Evolutionary conservation across 1,140 invertebrate species (phyloP).

Genomic region (Drosophila nasuta): DNA sequence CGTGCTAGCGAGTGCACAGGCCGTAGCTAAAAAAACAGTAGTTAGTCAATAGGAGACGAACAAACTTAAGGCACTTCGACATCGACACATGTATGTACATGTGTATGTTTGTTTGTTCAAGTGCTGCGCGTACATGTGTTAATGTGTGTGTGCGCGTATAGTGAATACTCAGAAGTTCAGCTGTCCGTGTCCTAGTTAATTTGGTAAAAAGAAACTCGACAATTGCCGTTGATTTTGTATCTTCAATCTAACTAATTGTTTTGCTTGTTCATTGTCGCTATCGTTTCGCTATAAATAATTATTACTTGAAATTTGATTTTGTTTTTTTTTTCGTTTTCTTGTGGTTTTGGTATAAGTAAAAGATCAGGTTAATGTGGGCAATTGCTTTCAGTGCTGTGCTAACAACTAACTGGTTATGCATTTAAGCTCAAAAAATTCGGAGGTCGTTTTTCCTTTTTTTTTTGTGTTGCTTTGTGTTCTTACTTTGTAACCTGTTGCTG

Average conservation of each 20-base stretch:
- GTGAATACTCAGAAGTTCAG: not conserved
- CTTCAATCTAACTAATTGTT: conserved; percentile 15
- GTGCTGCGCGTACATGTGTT: not conserved
- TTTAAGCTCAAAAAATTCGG: not conserved
- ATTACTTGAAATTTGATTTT: not conserved
- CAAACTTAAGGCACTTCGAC: conserved; percentile 1
- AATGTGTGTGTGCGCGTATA: not conserved
- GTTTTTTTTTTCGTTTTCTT: not conserved
- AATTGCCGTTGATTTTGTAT: conserved; percentile 2
- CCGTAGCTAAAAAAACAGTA: not conserved
- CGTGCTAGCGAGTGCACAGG: conserved; percentile 31
- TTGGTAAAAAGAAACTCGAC: conserved; percentile 1
- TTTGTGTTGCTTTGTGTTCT: conserved; percentile 8
- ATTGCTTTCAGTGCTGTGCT: not conserved
- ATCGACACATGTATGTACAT: not conserved
- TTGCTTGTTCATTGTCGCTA: conserved; percentile 14
- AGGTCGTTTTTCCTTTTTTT: too few relatives aligned
- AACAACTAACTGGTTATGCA: not conserved
- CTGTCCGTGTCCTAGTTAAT: conserved; percentile 29
- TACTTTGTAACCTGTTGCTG: conserved; percentile 15
- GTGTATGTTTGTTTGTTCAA: not conserved
- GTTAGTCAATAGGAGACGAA: conserved; percentile 7
- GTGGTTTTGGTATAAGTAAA: not conserved
- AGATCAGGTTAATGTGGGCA: conserved; percentile 4
- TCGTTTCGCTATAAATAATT: conserved; percentile 13